phyloP scores from a whole-genome alignment of 2,113 vertebrate genomes.

The Tympanuchus pallidicinctus region DNA sequence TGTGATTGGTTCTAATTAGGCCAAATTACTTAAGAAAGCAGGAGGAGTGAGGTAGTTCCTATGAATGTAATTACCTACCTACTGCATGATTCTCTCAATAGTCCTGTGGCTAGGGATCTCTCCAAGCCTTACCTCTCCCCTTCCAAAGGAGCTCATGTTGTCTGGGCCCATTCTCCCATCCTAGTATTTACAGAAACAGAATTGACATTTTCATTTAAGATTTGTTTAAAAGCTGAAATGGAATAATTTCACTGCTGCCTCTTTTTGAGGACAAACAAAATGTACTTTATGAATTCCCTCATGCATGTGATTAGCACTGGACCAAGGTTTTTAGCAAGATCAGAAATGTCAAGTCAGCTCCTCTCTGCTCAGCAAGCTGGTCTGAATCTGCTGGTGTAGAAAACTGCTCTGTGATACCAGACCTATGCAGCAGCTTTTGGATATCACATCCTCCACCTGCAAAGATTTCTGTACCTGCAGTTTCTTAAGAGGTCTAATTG shows the following conservation, averaged over 20 bases:
- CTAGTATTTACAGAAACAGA: neutral
- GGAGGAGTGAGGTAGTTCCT: slow-evolving; percentile 27
- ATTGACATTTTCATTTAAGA: neutral
- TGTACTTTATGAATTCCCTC: neutral
- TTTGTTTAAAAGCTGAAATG: neutral
- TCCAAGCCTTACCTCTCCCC: neutral
- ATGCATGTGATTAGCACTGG: neutral
- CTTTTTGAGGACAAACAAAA: neutral
- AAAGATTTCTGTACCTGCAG: neutral
- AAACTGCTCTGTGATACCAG: neutral
- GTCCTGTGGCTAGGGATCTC: slow-evolving; percentile 3
- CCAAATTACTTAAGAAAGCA: slow-evolving; percentile 59
- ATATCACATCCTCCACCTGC: neutral
- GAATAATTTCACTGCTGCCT: neutral
- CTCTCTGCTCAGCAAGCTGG: neutral
- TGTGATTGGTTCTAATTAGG: slow-evolving; percentile 54
- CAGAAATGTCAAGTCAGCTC: neutral
- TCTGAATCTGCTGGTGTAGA: neutral
- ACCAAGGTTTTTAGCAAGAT: neutral
- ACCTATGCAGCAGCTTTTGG: neutral
- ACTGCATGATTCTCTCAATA: slow-evolving; percentile 21
- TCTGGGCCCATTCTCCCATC: neutral
- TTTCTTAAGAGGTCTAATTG: neutral
- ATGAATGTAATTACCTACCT: slow-evolving; percentile 49
- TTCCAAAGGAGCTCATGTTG: neutral